These are phyloP conservation scores for Stegodyphus dumicola DNA, from an alignment of 1,140 invertebrate genomes.

Conservation along the genomic window DNA sequence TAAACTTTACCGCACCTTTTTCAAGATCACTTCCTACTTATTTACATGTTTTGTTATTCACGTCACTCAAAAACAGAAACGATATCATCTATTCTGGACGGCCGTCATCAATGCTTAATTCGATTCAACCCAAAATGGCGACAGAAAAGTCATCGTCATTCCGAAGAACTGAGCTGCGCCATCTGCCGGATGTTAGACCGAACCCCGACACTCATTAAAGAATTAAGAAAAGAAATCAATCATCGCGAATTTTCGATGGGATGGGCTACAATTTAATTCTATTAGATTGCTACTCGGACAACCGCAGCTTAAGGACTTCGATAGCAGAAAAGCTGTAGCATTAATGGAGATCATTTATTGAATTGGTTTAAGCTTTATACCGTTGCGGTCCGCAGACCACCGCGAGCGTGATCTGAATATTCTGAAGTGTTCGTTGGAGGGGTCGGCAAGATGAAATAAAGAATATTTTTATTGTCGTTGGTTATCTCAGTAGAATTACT, in stretches of 20 bases:
- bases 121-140: neutral
- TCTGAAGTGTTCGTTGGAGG: no score
- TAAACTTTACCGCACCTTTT: neutral
- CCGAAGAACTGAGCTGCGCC: slow-evolving; percentile 8
- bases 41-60: neutral
- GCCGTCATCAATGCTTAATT: neutral
- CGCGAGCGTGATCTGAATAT: slow-evolving; percentile 31
- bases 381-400: slow-evolving; percentile 49
- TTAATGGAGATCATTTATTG: slow-evolving; percentile 31
- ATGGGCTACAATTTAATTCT: slow-evolving; percentile 57
- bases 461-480: neutral
- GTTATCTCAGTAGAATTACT: no score
- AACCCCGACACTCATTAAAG: slow-evolving; percentile 48
- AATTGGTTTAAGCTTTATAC: slow-evolving; percentile 31
- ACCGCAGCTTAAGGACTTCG: slow-evolving; percentile 23
- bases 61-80: neutral
- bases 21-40: neutral
- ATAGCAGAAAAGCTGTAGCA: neutral
- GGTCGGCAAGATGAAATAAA: no score
- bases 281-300: slow-evolving; percentile 23
- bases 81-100: neutral
- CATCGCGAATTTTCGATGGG: slow-evolving; percentile 29
- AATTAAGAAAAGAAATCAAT: slow-evolving; percentile 59
- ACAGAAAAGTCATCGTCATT: no score
- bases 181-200: slow-evolving; percentile 51